phyloP scores from a whole-genome alignment of 92 coral and sea anemone species.

The Chrysogorgia sp. region DNA sequence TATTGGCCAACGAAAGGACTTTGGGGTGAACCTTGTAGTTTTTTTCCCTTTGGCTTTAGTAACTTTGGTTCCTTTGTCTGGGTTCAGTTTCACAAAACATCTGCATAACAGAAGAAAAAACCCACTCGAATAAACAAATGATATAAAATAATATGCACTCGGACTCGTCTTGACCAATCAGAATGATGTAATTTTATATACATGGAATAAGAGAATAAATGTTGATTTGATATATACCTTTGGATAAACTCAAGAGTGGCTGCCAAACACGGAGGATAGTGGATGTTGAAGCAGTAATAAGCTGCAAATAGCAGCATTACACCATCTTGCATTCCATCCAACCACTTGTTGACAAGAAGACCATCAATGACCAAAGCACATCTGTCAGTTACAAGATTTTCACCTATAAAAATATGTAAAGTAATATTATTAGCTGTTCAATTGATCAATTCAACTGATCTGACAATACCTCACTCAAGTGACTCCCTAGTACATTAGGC shows the following conservation, averaged over 20 bases:
- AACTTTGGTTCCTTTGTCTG: slow-evolving; percentile 17
- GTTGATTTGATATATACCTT: background rate
- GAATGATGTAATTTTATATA: background rate
- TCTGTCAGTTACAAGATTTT: background rate
- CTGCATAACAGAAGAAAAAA: background rate
- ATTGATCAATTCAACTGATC: background rate
- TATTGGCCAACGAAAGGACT: slow-evolving; percentile 17
- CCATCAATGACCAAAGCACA: slow-evolving; percentile 26
- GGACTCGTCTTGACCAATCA: too few species aligned
- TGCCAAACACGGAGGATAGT: slow-evolving; percentile 1
- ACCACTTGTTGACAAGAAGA: background rate
- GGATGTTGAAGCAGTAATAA: background rate
- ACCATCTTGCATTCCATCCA: background rate
- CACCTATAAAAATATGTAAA: slow-evolving; percentile 11
- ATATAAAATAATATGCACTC: background rate
- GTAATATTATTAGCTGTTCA: background rate
- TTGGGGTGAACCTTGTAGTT: background rate
- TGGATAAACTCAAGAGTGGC: slow-evolving; percentile 33
- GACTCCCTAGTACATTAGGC: background rate
- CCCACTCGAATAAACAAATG: background rate
- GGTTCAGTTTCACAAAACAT: slow-evolving; percentile 20
- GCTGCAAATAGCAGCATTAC: too few species aligned
- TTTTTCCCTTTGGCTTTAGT: slow-evolving; percentile 9
- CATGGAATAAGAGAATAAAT: background rate
- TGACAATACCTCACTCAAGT: background rate